Percentiles rank a stretch among this genome's conserved stretches.
Conservation (phyloP, 2,888 invertebrate species). For the Tribolium freemani region DNA sequence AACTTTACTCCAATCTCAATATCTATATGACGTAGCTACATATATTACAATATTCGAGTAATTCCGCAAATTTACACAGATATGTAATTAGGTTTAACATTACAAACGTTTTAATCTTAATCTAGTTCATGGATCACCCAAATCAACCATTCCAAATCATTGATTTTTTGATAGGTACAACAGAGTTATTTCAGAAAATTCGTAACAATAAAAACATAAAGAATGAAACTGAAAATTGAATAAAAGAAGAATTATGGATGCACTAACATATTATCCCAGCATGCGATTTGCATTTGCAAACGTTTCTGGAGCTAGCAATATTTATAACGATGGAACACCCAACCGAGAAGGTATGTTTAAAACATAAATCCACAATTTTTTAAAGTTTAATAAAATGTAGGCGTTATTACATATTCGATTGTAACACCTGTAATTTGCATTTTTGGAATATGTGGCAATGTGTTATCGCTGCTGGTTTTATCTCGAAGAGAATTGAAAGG, state of each 20-base stretch:
- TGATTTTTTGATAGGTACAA: conserved; percentile 51
- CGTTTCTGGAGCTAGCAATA: neutral
- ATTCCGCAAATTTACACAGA: conserved; percentile 35
- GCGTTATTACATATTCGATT: conserved; percentile 61
- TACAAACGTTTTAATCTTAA: conserved; percentile 41
- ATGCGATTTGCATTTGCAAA: neutral
- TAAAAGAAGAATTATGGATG: conserved; percentile 3
- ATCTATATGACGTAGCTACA: conserved; percentile 13
- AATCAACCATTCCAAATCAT: conserved; percentile 36
- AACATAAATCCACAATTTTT: neutral
- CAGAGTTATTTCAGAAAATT: neutral
- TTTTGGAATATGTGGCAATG: conserved; percentile 63
- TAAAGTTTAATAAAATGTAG: conserved; percentile 37
- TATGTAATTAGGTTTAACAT: conserved; percentile 40
- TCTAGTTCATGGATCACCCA: conserved; percentile 34
- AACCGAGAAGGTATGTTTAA: conserved; percentile 47
- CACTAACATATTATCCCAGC: conserved; percentile 14
- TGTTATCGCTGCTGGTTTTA: conserved; percentile 60
- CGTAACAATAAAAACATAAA: neutral
- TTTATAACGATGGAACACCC: conserved; percentile 36
- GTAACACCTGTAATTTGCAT: conserved; percentile 61
- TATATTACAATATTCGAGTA: conserved; percentile 25
- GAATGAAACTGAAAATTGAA: neutral
- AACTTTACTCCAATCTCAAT: neutral
- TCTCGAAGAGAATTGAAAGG: conserved; percentile 57